Evolutionary conservation across 2,888 invertebrate genomes (phyloP), one percentile per base, ranked within the genome.

Genomic region (Dicycla oo): DNA sequence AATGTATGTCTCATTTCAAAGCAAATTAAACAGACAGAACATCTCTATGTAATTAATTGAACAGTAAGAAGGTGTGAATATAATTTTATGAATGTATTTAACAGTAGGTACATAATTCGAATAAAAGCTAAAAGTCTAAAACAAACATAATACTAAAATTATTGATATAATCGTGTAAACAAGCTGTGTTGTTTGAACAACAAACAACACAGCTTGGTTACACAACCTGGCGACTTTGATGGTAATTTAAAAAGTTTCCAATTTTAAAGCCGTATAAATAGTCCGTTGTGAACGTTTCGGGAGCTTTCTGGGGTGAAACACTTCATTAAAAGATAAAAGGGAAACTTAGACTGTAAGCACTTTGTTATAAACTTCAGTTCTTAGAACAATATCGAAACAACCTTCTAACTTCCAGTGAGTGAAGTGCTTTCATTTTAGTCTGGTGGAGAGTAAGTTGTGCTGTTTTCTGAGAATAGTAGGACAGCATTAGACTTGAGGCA

Each of bases 301-400:
- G 73, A 78, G 75, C 69, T 72, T 82, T 83, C 82, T 84, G 81
- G 77, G 81, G 83, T 74, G 60, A 81, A 88, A 86, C 80, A 88
- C 87, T 90, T 90, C 82, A 88, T 91, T 89, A 90, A 84, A 88
- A 87, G 86, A 88, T 88, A 82, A 91, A 90, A 88, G 87, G 82
- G 63, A 86, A 90, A 88, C 82, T 86, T 86, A 79, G 81, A 66
- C 73, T 74, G 60, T 65, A 79, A 80, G 75, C 83, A 82, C 81
- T 82, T 81, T 85, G 73, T 78, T 81, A 80, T 86, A 83, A 86
- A 83, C 80, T 86, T 84, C 58, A 40, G 70, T 64, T 76, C 73
- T 75, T 73, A 81, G 78, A 79, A 80, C 77, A 84, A 85, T 83
- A 83, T 86, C 68, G 80, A 81, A 79, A 73, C 75, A 82, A 71